Evolutionary conservation across 2,797 vertebrate genomes (phyloP).

Genomic region (Potorous gilbertii): DNA sequence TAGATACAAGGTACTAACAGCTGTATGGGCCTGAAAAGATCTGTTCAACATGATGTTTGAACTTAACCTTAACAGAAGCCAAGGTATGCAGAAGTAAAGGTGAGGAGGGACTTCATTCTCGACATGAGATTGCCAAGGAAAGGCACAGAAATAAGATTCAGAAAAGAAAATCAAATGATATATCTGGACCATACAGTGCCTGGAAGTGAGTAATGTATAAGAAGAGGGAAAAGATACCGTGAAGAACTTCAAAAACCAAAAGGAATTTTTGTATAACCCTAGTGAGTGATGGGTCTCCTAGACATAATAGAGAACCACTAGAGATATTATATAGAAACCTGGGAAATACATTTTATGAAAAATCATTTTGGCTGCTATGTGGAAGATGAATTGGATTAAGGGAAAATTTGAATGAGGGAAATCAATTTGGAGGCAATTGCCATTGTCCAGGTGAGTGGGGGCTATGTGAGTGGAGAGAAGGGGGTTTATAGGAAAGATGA

Average conservation of each 20-base stretch:
- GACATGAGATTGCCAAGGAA: neutral
- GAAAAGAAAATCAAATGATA: neutral
- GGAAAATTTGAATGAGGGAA: neutral
- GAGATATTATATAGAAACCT: neutral
- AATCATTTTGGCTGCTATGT: neutral
- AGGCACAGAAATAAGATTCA: neutral
- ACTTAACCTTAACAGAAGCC: neutral
- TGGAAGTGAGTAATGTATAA: neutral
- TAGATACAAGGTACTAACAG: neutral
- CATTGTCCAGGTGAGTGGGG: neutral
- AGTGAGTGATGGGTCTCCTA: neutral
- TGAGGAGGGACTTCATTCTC: neutral
- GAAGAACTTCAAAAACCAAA: neutral
- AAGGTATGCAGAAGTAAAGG: neutral
- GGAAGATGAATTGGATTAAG: neutral
- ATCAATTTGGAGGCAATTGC: neutral
- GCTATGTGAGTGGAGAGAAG: neutral
- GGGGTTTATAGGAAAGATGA: neutral
- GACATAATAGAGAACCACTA: neutral
- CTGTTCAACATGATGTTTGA: neutral
- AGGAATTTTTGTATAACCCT: neutral
- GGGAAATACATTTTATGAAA: neutral
- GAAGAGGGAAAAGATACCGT: neutral
- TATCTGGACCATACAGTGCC: neutral
- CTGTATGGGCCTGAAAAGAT: neutral